Evolutionary conservation across 2,113 vertebrate species (phyloP).

Genomic region (Ageneiosus marmoratus): DNA sequence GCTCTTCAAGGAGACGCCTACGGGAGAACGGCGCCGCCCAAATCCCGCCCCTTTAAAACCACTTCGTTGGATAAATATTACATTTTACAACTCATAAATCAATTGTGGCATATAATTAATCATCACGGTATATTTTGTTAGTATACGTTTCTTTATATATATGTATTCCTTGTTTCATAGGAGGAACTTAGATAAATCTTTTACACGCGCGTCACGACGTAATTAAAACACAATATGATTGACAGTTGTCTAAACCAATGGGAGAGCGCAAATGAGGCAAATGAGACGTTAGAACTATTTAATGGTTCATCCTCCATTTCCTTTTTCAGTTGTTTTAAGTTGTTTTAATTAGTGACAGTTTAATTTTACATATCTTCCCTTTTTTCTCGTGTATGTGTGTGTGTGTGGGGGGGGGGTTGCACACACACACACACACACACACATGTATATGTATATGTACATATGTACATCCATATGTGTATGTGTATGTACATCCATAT

Average conservation of each 20-base stretch:
- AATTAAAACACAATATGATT: slow-evolving; percentile 17
- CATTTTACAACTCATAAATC: background rate
- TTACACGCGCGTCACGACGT: background rate
- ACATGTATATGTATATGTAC: background rate
- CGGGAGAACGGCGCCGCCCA: slow-evolving; percentile 29
- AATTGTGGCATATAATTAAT: background rate
- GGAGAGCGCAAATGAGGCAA: background rate
- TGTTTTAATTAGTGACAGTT: background rate
- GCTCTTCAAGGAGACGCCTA: slow-evolving; percentile 50
- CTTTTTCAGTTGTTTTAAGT: background rate
- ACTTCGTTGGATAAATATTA: background rate
- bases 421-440: no score
- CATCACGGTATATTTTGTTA: background rate
- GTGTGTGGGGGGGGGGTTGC: no score
- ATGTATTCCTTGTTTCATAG: background rate
- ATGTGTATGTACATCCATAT: background rate
- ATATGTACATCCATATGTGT: background rate
- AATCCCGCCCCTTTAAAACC: slow-evolving; percentile 38
- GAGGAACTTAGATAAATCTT: background rate
- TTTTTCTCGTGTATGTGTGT: no score
- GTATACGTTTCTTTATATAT: background rate
- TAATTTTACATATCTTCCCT: background rate
- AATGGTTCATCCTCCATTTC: slow-evolving; percentile 26
- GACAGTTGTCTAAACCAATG: slow-evolving; percentile 39
- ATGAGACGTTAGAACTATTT: background rate